These are phyloP conservation scores for Yoshiicerus persimilis DNA, from an alignment of 1,140 invertebrate species.

Conservation along the genomic window DNA sequence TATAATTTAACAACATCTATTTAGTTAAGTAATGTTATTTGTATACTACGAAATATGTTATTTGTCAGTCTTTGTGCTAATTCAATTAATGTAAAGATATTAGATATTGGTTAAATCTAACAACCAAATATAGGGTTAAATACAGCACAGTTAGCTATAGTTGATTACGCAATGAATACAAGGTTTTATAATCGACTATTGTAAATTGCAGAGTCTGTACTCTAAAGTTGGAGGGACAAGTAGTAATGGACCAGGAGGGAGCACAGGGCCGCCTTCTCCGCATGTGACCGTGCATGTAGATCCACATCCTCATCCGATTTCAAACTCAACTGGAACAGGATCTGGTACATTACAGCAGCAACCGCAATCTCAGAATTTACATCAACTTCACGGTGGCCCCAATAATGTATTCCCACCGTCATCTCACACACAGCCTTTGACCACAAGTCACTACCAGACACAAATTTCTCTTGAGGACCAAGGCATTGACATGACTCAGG, in stretches of 20 bases:
- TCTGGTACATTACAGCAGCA: neutral
- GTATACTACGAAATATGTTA: too few species aligned
- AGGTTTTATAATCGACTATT: neutral
- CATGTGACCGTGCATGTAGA: conserved; percentile 40
- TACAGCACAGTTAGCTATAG: too few species aligned
- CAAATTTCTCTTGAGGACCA: conserved; percentile 61
- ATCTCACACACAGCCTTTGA: neutral
- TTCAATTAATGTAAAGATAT: too few species aligned
- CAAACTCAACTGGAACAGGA: neutral
- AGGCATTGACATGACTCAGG: conserved; percentile 66
- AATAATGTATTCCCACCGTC: conserved; percentile 15
- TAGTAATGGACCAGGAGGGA: neutral
- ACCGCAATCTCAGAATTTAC: conserved; percentile 29
- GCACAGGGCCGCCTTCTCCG: neutral
- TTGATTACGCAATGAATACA: too few species aligned
- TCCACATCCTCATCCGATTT: conserved; percentile 23
- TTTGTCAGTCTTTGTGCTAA: too few species aligned
- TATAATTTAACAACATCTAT: too few species aligned
- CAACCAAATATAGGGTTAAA: too few species aligned
- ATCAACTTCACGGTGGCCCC: conserved; percentile 46
- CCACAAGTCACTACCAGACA: conserved; percentile 41
- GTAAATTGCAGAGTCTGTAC: neutral
- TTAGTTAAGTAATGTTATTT: too few species aligned
- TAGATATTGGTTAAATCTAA: too few species aligned
- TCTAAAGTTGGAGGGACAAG: neutral